A percentile compares a stretch with the other conserved stretches of the same genome.
Conservation (phyloP, 2,113 vertebrate species). For the Osmerus mordax region DNA sequence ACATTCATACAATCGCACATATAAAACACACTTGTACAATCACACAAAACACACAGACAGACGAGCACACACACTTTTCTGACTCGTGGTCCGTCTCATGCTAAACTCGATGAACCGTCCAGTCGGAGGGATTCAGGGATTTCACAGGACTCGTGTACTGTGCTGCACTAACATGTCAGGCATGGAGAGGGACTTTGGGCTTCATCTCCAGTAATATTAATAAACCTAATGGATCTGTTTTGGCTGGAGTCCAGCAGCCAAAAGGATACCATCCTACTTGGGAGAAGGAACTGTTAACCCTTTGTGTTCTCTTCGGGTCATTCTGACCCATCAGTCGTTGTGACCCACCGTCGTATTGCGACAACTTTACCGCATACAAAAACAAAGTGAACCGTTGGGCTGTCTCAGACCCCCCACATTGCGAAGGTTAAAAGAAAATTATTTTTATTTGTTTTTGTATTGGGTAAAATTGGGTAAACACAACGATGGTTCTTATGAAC, state of each 20-base stretch:
- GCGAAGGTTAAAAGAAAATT: too few species aligned
- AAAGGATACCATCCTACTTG: slow-evolving; percentile 8
- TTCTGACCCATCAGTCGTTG: too few species aligned
- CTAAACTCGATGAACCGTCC: not conserved
- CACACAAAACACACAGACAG: not conserved
- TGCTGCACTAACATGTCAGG: not conserved
- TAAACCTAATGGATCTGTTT: slow-evolving; percentile 37
- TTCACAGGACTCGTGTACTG: slow-evolving; percentile 11
- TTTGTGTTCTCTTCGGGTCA: too few species aligned
- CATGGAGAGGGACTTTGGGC: not conserved
- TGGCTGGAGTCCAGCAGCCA: slow-evolving; percentile 12
- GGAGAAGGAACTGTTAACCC: not conserved
- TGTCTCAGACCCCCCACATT: too few species aligned
- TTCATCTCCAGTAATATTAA: slow-evolving; percentile 20
- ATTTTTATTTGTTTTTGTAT: too few species aligned
- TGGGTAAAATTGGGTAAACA: too few species aligned
- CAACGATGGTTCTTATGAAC: too few species aligned
- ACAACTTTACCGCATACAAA: too few species aligned
- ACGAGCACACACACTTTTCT: not conserved
- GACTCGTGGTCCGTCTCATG: not conserved
- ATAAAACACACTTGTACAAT: too few species aligned
- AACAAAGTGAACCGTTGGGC: too few species aligned
- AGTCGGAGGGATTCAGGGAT: not conserved
- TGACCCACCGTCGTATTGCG: too few species aligned
- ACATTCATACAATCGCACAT: too few species aligned